Percentiles rank a stretch among this genome's conserved stretches.
phyloP scores from a whole-genome alignment of 2,797 vertebrate species.

The Galaxias olidus region DNA sequence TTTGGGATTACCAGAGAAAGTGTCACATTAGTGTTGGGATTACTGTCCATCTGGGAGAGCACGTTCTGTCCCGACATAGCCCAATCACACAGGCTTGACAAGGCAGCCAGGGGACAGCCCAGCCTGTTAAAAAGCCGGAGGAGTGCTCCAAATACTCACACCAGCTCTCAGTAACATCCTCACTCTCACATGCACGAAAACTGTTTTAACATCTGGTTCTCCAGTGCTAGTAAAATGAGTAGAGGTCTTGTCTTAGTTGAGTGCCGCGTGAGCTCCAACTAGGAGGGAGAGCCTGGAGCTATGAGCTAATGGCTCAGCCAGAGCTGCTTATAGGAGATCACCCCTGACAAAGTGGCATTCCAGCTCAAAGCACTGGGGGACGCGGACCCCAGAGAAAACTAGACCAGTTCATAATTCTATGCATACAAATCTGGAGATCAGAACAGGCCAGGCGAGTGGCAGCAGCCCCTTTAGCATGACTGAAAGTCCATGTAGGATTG shows the following conservation, averaged over 20 bases:
- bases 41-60: conserved; percentile 56
- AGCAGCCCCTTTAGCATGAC: conserved; percentile 41
- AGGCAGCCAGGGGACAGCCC: conserved; percentile 31
- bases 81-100: conserved; percentile 34
- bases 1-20: conserved; percentile 61
- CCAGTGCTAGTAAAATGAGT: conserved; percentile 33
- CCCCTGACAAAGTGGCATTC: conserved; percentile 76
- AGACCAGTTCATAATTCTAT: conserved; percentile 64
- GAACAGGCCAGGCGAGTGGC: conserved; percentile 60
- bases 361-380: conserved; percentile 71
- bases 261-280: conserved; percentile 61
- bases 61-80: conserved; percentile 34
- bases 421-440: conserved; percentile 58
- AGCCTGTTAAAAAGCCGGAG: conserved; percentile 33
- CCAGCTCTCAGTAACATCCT: background rate
- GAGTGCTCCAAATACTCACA: conserved; percentile 8
- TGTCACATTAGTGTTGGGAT: conserved; percentile 63
- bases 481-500: conserved; percentile 22
- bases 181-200: conserved; percentile 32
- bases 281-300: conserved; percentile 35
- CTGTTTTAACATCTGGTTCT: conserved; percentile 8
- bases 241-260: conserved; percentile 55
- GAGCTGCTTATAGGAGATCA: conserved; percentile 68
- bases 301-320: conserved; percentile 26
- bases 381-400: conserved; percentile 72